Evolutionary conservation across 2,113 vertebrate genomes (phyloP), one percentile per base, ranked within the genome.

Genomic region (Chlamydotis undulata): DNA sequence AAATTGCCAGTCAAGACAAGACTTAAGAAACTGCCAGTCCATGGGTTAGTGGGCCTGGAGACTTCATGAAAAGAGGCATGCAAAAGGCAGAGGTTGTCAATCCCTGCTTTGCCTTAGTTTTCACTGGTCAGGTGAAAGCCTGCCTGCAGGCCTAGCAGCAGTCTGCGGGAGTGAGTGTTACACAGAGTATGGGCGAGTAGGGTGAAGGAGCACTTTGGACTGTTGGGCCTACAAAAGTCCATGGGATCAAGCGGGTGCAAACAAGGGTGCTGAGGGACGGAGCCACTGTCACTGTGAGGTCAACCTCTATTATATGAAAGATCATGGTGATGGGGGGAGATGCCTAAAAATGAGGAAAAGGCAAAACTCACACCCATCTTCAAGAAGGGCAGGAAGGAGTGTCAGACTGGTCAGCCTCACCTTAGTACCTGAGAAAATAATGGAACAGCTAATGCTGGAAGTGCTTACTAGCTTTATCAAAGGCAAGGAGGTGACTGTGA

Each of bases 121-220:
- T 56, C 6, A 17, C 7, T 60, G 13, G 14, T 93, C 41, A 86
- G 19, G 19, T 50, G 35, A 83, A 83, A 75, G 9, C 10, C 59
- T 78, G 9, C 7, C 29, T 23, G 2, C 15, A 71, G 21, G 26
- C 52, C 22, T 45, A 12, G 14, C 10, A 21, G 3, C 6, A 67
- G 6, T 26, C 14, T 14, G 1, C 2, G 1, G 25, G n/a, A 61
- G 2, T 1, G 6, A 83, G 6, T 4, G 33, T 60, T 39, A 45
- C 0, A 0, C 33, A 75, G 31, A 90, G 24, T 16, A 84, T 4
- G 2, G 6, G 43, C 71, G 31, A 16, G 18, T 31, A n/a, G 14
- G 67, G 22, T 45, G 28, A 88, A 15, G 23, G 17, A 64, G 4
- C 7, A 56, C 15, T 75, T 70, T 12, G 29, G 7, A 59, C 19